Evolutionary conservation across 1,140 invertebrate species (phyloP).

Genomic region (Drosophila sturtevanti): DNA sequence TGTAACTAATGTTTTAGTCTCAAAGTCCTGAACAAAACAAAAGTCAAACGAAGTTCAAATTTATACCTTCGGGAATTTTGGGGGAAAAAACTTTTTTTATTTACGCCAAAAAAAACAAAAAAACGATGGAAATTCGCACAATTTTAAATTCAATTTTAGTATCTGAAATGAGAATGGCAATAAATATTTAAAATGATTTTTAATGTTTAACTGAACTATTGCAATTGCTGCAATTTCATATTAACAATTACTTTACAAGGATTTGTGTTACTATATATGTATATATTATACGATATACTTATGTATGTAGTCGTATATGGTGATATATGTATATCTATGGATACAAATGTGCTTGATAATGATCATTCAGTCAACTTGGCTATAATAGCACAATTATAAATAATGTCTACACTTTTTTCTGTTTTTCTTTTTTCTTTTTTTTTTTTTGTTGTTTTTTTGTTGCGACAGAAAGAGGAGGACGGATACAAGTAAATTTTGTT

Average conservation of each 20-base stretch:
- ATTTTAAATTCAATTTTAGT: too few relatives aligned
- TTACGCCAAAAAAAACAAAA: too few relatives aligned
- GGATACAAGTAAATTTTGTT: slow-evolving; percentile 16
- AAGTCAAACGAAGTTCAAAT: slow-evolving; percentile 10
- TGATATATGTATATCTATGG: neutral
- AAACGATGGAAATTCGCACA: neutral
- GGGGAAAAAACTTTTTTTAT: neutral
- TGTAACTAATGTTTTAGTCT: neutral
- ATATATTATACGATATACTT: too few relatives aligned
- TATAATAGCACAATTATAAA: slow-evolving; percentile 57
- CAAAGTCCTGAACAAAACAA: slow-evolving; percentile 6
- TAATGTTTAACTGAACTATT: too few relatives aligned
- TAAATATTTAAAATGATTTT: too few relatives aligned
- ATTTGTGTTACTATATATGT: too few relatives aligned
- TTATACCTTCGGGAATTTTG: neutral
- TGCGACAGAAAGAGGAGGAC: slow-evolving; percentile 36
- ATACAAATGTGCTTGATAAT: neutral
- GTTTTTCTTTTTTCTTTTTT: too few relatives aligned
- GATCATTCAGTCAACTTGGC: slow-evolving; percentile 9
- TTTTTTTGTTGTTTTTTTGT: too few relatives aligned
- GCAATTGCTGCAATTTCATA: too few relatives aligned
- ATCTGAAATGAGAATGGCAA: too few relatives aligned
- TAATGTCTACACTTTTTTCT: slow-evolving; percentile 46
- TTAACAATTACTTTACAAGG: too few relatives aligned
- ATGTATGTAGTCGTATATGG: neutral